A percentile compares a stretch with the other conserved stretches of the same genome.
phyloP scores from a whole-genome alignment of 1,140 invertebrate species.

The Cotesia vestalis region DNA sequence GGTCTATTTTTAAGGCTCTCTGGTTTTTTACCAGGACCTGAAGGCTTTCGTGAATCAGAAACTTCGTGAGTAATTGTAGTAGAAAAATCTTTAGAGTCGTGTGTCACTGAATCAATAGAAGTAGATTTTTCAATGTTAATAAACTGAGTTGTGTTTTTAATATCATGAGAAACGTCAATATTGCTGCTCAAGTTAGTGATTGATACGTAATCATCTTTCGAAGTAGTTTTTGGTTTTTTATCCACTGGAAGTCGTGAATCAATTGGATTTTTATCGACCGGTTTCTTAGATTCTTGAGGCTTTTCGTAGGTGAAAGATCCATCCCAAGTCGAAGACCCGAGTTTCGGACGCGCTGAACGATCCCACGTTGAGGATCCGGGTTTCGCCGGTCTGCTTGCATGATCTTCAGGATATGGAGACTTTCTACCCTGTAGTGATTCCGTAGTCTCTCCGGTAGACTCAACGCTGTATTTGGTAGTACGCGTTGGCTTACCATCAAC shows the following conservation, averaged over 20 bases:
- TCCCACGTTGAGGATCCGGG: constrained; percentile 42
- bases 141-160: background rate
- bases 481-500: constrained; percentile 50
- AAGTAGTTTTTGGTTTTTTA: background rate
- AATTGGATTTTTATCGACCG: constrained; percentile 2
- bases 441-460: background rate
- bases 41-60: constrained; percentile 23
- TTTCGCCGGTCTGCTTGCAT: constrained; percentile 26
- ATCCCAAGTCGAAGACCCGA: constrained; percentile 38
- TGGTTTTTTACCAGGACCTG: constrained; percentile 12
- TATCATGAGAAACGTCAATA: background rate
- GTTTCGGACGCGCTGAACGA: constrained; percentile 30
- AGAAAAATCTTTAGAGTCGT: constrained; percentile 27
- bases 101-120: constrained; percentile 28
- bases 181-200: background rate
- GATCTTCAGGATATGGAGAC: background rate
- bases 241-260: constrained; percentile 26
- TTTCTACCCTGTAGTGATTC: background rate
- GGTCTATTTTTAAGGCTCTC: constrained; percentile 8
- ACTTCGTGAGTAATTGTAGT: constrained; percentile 32
- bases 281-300: background rate
- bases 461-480: constrained; percentile 18
- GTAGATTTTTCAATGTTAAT: constrained; percentile 32
- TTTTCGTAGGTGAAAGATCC: constrained; percentile 35
- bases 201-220: background rate